Evolutionary conservation across 2,113 vertebrate species (phyloP).

Genomic region (Entelurus aequoreus): DNA sequence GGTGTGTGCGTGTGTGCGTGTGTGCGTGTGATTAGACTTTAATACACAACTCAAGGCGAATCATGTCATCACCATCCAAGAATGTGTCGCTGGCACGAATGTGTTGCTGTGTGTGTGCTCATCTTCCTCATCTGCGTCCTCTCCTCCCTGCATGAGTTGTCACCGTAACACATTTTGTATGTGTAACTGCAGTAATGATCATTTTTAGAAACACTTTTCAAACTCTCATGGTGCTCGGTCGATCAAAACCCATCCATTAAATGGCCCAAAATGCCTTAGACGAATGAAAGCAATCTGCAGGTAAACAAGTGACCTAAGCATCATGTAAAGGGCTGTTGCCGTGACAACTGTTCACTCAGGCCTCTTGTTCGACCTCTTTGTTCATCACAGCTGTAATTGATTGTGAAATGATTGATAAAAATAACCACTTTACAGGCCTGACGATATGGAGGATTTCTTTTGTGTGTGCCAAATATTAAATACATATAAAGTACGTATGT

Average conservation of each 20-base stretch:
- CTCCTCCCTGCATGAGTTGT: not conserved
- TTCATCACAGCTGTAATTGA: no score
- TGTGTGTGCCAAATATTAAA: no score
- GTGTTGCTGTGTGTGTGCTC: not conserved
- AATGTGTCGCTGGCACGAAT: not conserved
- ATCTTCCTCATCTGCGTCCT: not conserved
- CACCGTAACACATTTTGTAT: not conserved
- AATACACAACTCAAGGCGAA: not conserved
- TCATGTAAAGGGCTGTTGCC: slow-evolving; percentile 29
- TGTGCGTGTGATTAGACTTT: no score
- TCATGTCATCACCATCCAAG: not conserved
- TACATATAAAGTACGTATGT: no score
- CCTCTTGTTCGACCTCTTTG: slow-evolving; percentile 4
- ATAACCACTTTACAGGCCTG: no score
- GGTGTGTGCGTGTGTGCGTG: slow-evolving; percentile 70
- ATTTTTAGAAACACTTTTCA: no score
- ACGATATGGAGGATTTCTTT: no score
- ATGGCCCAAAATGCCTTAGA: not conserved
- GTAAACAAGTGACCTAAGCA: not conserved
- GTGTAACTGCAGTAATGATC: not conserved
- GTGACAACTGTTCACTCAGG: slow-evolving; percentile 28
- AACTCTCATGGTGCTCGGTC: not conserved
- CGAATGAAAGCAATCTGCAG: not conserved
- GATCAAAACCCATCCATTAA: not conserved
- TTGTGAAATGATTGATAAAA: no score